Evolutionary conservation across 2,113 vertebrate genomes (phyloP), one percentile per base, ranked within the genome.

Genomic region (Ifrita kowaldi): DNA sequence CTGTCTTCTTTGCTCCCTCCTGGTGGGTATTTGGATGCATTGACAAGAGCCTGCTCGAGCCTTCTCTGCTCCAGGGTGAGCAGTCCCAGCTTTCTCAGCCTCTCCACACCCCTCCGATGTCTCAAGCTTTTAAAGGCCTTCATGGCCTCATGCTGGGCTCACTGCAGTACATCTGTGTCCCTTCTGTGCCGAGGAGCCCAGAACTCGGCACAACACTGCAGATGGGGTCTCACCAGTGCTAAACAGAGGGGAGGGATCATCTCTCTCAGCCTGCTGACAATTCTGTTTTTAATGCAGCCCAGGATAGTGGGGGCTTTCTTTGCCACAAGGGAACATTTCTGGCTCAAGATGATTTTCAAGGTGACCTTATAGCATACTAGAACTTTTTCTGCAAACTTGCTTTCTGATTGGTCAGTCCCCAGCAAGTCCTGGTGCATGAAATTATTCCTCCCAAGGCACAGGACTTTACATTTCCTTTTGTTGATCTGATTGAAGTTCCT

Each of bases 41-140:
- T 57, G 42, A 11, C 65, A 28, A 50, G 10, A 55, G 8, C 3
- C 19, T 28, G 5, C 15, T 19, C 0, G 0, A 47, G 11, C 21
- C 35, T 88, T 37, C n/a, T 63, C 13, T 35, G 67, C 56, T 49
- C 27, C 16, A 42, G 41, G 13, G 7, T 55, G 28, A 85, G 30
- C 37, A 56, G n/a, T 27, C 11, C 5, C 59, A 69, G 6, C 30
- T 78, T 33, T 57, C 32, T 49, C 55, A 49, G 42, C 26, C 22
- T 44, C 10, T 71, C 11, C 39, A 64, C 6, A 10, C 11, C 24
- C 2, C 7, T 73, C 35, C 2, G 1, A 15, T 37, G 19, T 24
- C 23, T 18, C 8, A 59, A 50, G 14, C 9, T 24, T 67, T 76
- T 68, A n/a, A 50, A 47, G 22, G 16, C 8, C 27, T 84, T 80